Evolutionary conservation across 2,797 vertebrate species (phyloP).

Genomic region (Peromyscus eremicus): DNA sequence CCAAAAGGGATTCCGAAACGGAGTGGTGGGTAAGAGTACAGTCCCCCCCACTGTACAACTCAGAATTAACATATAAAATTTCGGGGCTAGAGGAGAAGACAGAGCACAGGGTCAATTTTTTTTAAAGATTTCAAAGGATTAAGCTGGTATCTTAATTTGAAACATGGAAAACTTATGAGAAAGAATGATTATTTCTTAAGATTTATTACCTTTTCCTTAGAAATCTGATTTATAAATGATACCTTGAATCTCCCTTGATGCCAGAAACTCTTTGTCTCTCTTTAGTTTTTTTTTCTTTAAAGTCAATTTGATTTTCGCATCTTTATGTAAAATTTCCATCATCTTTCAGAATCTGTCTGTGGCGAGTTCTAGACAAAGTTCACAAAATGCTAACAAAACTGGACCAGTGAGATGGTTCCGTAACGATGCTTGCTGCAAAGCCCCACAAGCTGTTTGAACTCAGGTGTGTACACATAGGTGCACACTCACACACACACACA

Average conservation of each 20-base stretch:
- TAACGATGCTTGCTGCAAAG: neutral
- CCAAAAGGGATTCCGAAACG: neutral
- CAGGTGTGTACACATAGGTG: neutral
- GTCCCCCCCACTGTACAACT: neutral
- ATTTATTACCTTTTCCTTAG: slow-evolving; percentile 3
- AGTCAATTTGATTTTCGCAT: neutral
- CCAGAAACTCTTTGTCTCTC: slow-evolving; percentile 26
- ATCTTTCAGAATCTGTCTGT: neutral
- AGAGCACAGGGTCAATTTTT: neutral
- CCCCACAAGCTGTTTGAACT: neutral
- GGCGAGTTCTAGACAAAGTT: neutral
- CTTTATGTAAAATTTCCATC: neutral
- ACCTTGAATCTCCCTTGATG: neutral
- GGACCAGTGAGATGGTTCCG: neutral
- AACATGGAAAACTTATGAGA: neutral
- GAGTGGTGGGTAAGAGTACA: neutral
- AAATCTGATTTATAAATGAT: slow-evolving; percentile 32
- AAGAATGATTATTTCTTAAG: slow-evolving; percentile 30
- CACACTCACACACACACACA: neutral
- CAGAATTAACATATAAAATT: neutral
- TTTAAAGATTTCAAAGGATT: neutral
- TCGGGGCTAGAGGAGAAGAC: neutral
- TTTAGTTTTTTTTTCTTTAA: slow-evolving; percentile 28
- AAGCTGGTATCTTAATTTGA: neutral
- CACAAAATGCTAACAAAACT: neutral